These are phyloP conservation scores for Eumeta japonica DNA, from an alignment of 1,140 invertebrate species.

Conservation along the genomic window DNA sequence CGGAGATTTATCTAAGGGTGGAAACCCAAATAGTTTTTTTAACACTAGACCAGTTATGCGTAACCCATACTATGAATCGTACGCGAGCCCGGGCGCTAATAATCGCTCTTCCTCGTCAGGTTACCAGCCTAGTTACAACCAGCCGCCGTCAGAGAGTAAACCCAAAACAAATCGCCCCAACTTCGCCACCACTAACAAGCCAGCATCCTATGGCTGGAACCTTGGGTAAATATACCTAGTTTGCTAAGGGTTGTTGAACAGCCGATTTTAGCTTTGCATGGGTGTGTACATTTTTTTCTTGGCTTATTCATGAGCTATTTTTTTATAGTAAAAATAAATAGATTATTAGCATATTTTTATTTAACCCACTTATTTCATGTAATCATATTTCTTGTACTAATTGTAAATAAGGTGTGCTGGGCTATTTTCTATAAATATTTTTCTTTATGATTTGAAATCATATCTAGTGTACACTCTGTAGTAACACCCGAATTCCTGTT, in stretches of 20 bases:
- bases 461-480: too few relatives aligned
- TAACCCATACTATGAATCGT: slow-evolving; percentile 42
- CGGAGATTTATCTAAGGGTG: slow-evolving; percentile 38
- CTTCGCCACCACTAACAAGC: slow-evolving; percentile 34
- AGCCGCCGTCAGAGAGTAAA: slow-evolving; percentile 24
- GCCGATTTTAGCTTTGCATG: background rate
- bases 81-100: slow-evolving; percentile 26
- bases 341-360: too few relatives aligned
- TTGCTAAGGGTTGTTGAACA: too few relatives aligned
- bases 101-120: slow-evolving; percentile 42
- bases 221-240: slow-evolving; percentile 56
- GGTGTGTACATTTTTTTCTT: background rate
- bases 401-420: too few relatives aligned
- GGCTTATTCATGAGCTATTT: too few relatives aligned
- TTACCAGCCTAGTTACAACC: slow-evolving; percentile 37
- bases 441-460: too few relatives aligned
- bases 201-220: slow-evolving; percentile 46
- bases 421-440: too few relatives aligned
- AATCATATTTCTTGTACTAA: too few relatives aligned
- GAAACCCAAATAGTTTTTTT: slow-evolving; percentile 26
- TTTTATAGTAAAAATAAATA: too few relatives aligned
- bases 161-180: too few relatives aligned
- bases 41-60: slow-evolving; percentile 45
- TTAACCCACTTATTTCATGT: too few relatives aligned
- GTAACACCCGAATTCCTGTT: too few relatives aligned